Evolutionary conservation across 1,140 invertebrate genomes (phyloP), one percentile per base, ranked within the genome.

Genomic region (Chionoecetes opilio): DNA sequence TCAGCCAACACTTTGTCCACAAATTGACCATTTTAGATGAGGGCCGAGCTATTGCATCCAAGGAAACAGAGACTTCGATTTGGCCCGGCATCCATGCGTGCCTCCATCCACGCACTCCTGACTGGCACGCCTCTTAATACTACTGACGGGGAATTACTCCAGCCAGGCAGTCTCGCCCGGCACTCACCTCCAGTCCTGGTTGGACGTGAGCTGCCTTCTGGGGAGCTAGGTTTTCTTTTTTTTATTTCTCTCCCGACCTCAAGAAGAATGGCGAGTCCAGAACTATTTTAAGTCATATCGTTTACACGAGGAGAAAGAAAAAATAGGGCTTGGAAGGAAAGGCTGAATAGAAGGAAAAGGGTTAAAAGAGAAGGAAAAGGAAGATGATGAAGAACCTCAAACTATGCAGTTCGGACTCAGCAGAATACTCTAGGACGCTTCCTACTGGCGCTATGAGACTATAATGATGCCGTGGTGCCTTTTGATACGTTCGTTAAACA

Each of bases 71-170:
- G 63, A 75, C n/a, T 75, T 75, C 63, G 63, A 75, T 75, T 75
- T 75, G 63, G 63, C 6, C 63, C 63, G n/a, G 63, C 63, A 26
- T 75, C n/a, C 63, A 75, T 75, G 63, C 63, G 63, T 75, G 63
- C 63, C n/a, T 75, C 63, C n/a, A 75, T 75, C 63, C 63, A n/a
- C 21, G 21, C 6, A n/a, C 63, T n/a, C 63, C 63, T 75, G 63
- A 75, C 63, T 75, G 63, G 63, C 63, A 75, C 63, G 21, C 63
- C 63, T 75, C 63, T 75, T 75, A 75, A 75, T 75, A 75, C 63
- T n/a, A 75, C 63, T 75, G 63, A 75, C 63, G 63, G 63, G 63
- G 63, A 75, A 75, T 75, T 75, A 75, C 63, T 75, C 63, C 63
- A 75, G 63, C 63, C 21, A n/a, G 26, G 11, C 63, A n/a, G 63